Percentiles rank a stretch among this genome's conserved stretches.
phyloP scores from a whole-genome alignment of 2,797 vertebrate genomes.

The Phaenicophaeus curvirostris region DNA sequence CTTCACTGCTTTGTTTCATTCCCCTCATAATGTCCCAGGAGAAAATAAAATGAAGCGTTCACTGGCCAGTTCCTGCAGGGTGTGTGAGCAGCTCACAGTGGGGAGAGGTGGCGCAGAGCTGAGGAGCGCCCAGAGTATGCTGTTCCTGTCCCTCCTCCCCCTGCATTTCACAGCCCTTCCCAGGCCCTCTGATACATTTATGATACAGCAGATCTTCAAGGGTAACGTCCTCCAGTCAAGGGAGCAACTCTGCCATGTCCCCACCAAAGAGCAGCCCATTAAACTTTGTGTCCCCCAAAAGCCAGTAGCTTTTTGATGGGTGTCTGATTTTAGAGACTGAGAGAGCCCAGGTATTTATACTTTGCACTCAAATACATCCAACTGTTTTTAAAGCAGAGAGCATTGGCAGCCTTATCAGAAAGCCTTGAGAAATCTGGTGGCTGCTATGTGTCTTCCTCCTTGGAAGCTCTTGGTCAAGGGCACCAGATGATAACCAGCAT shows the following conservation, averaged over 20 bases:
- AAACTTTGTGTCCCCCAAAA: neutral
- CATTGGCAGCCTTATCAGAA: neutral
- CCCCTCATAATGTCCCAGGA: neutral
- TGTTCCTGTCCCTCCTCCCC: neutral
- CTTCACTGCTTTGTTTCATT: neutral
- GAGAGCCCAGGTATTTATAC: neutral
- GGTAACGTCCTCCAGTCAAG: neutral
- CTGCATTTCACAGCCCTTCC: neutral
- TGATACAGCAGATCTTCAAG: neutral
- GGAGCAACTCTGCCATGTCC: fast-evolving
- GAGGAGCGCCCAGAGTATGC: neutral
- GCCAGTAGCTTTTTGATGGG: neutral
- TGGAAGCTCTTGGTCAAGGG: neutral
- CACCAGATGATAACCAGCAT: fast-evolving
- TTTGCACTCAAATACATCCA: neutral
- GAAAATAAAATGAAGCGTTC: neutral
- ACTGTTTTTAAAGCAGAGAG: neutral
- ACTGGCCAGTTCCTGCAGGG: neutral
- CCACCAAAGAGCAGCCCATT: neutral
- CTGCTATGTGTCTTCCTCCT: neutral
- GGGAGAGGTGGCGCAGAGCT: neutral
- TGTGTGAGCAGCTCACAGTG: neutral
- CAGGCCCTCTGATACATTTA: neutral
- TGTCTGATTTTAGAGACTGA: neutral
- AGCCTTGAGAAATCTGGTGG: neutral